Percentiles rank a stretch among this genome's conserved stretches.
These are phyloP conservation scores for Xestoiulus laeticollis DNA, from an alignment of 2,888 invertebrate species.

Conservation along the genomic window DNA sequence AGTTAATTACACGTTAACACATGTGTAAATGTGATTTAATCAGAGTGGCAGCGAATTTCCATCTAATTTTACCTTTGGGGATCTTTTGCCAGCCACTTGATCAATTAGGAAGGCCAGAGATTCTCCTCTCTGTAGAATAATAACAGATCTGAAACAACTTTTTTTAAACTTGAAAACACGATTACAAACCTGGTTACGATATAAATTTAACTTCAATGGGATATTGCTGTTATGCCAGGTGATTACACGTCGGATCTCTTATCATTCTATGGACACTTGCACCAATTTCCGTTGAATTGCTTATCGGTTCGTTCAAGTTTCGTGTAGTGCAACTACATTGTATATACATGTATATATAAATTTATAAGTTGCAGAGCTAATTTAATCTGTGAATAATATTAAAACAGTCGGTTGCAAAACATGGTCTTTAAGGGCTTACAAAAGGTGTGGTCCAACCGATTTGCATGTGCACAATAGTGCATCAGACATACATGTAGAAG, in stretches of 20 bases:
- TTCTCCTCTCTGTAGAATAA: not conserved
- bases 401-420: not conserved
- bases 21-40: conserved; percentile 41
- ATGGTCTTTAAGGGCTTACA: not conserved
- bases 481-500: too few species aligned
- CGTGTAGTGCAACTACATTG: not conserved
- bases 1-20: conserved; percentile 49
- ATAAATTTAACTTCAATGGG: not conserved
- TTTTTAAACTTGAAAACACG: conserved; percentile 20
- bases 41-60: conserved; percentile 45
- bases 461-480: not conserved
- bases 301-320: not conserved
- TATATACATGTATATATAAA: not conserved
- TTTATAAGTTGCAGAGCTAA: not conserved
- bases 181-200: conserved; percentile 3
- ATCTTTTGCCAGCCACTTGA: conserved; percentile 33
- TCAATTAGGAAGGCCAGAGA: conserved; percentile 36
- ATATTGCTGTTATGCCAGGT: not conserved
- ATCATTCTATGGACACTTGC: not conserved
- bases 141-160: conserved; percentile 16
- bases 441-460: not conserved
- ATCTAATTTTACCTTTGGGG: conserved; percentile 21
- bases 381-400: not conserved
- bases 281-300: not conserved
- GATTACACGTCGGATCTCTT: not conserved